A percentile compares a stretch with the other conserved stretches of the same genome.
These are phyloP conservation scores for Globodera ellingtonae DNA, from an alignment of 1,140 invertebrate genomes.

Conservation along the genomic window DNA sequence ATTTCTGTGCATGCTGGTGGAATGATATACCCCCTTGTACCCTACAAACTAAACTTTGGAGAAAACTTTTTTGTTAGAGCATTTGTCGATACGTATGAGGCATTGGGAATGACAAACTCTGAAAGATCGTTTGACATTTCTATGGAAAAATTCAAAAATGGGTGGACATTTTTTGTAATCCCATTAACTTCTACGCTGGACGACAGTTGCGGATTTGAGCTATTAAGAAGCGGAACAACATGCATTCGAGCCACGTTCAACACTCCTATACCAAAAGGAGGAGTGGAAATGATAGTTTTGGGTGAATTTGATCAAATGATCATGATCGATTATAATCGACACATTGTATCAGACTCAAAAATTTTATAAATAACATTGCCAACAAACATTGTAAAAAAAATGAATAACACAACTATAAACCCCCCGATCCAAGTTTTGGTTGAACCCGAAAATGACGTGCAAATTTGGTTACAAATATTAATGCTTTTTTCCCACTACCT, in stretches of 20 bases:
- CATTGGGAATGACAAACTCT: neutral
- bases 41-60: neutral
- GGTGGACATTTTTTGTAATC: slow-evolving; percentile 26
- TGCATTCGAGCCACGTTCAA: neutral
- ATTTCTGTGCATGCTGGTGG: no score
- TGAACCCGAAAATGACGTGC: no score
- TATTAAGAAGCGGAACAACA: slow-evolving; percentile 22
- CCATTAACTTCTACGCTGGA: neutral
- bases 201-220: slow-evolving; percentile 25
- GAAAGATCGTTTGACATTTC: slow-evolving; percentile 2
- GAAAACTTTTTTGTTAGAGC: neutral
- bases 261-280: slow-evolving; percentile 9
- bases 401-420: no score
- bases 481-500: no score
- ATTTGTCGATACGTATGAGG: slow-evolving; percentile 29
- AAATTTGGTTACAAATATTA: no score
- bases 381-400: no score
- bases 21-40: no score
- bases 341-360: no score
- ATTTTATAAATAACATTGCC: no score
- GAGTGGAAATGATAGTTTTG: slow-evolving; percentile 22
- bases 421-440: neutral
- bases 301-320: slow-evolving; percentile 18
- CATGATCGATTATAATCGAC: neutral
- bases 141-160: slow-evolving; percentile 8